Conservation (phyloP, 2,113 vertebrate genomes). For the Sphaerodactylus townsendi region DNA sequence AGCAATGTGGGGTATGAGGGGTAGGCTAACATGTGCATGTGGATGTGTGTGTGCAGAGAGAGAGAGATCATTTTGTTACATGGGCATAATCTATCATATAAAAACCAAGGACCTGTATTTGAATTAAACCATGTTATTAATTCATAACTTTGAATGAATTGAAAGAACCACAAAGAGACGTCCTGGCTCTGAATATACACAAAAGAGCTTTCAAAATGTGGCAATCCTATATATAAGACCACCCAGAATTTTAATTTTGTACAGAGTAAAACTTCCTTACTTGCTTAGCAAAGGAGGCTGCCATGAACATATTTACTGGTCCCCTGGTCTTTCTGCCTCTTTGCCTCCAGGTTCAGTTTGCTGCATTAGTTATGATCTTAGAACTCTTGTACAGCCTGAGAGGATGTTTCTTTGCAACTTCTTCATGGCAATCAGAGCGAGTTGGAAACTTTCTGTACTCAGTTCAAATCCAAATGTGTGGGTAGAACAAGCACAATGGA, state of each 20-base stretch:
- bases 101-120: background rate
- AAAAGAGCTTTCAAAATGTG: background rate
- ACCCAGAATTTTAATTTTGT: slow-evolving; percentile 14
- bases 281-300: background rate
- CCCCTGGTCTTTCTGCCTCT: background rate
- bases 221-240: background rate
- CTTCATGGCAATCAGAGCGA: background rate
- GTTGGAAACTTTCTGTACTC: background rate
- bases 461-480: background rate
- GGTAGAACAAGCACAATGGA: background rate
- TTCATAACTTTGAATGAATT: background rate
- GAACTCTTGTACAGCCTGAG: background rate
- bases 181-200: background rate
- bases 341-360: background rate
- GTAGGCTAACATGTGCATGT: no score
- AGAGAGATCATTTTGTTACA: background rate
- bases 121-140: background rate
- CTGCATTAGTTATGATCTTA: background rate
- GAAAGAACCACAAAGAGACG: background rate
- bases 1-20: no score
- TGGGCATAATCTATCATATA: background rate
- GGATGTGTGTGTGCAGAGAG: no score
- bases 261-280: background rate
- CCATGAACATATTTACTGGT: slow-evolving; percentile 4
- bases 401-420: background rate